A percentile compares a stretch with the other conserved stretches of the same genome.
These are phyloP conservation scores for Tokudaia muenninki DNA, from an alignment of 2,797 vertebrate species.

Conservation along the genomic window DNA sequence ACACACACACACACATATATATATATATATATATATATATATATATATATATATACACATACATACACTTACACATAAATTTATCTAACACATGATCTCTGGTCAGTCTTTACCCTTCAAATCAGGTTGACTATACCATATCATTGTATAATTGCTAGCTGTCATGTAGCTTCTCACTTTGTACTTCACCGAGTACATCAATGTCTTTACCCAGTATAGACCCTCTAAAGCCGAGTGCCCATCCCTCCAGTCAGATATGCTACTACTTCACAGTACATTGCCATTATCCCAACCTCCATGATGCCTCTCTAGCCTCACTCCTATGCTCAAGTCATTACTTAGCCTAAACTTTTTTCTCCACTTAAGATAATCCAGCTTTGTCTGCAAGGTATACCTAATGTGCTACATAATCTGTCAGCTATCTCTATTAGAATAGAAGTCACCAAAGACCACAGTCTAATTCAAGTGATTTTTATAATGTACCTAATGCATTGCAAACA, in stretches of 20 bases:
- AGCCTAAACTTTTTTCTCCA: neutral
- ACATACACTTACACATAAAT: neutral
- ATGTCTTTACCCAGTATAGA: neutral
- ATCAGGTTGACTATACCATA: neutral
- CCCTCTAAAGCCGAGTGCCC: neutral
- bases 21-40: neutral
- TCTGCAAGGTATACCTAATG: neutral
- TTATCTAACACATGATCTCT: neutral
- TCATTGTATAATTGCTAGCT: fast-evolving
- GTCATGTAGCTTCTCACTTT: neutral
- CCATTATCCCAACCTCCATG: neutral
- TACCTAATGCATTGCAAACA: neutral
- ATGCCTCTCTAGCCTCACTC: neutral
- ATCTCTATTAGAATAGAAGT: neutral
- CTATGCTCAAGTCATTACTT: neutral
- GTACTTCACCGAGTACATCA: neutral
- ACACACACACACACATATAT: neutral
- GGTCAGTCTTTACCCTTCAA: neutral
- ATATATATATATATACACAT: neutral
- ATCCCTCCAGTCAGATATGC: neutral
- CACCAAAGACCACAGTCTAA: slow-evolving; percentile 7
- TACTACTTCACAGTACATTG: too few species aligned
- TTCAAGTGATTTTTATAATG: slow-evolving; percentile 16
- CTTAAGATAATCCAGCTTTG: neutral
- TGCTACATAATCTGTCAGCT: neutral